phyloP scores from a whole-genome alignment of 2,113 vertebrate species.

The Ptilorrhoa leucosticta region DNA sequence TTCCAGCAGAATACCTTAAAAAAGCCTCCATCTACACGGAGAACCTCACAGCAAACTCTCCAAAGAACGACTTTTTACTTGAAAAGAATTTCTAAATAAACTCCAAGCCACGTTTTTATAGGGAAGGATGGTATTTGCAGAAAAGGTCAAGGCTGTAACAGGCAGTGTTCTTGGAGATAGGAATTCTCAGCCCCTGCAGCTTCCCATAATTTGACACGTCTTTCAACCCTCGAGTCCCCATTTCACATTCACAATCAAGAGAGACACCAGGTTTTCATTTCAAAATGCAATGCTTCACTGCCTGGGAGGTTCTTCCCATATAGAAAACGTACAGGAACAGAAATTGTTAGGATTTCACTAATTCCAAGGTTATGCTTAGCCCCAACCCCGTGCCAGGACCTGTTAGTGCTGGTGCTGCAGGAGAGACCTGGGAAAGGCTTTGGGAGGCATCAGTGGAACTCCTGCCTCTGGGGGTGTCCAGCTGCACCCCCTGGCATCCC shows the following conservation, averaged over 20 bases:
- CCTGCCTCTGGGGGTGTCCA: neutral
- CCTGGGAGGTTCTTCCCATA: neutral
- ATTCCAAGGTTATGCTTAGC: neutral
- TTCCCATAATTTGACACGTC: slow-evolving; percentile 51
- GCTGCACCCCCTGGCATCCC: neutral
- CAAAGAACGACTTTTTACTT: neutral
- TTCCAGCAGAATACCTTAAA: neutral
- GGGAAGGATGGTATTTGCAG: slow-evolving; percentile 54
- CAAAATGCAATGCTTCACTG: neutral
- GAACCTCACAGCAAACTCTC: neutral
- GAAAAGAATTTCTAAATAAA: slow-evolving; percentile 49
- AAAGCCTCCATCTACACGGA: neutral
- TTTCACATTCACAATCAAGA: slow-evolving; percentile 31
- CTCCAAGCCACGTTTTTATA: slow-evolving; percentile 51
- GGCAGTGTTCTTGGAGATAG: slow-evolving; percentile 45
- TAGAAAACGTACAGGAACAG: neutral
- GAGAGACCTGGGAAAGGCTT: neutral
- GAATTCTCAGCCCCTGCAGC: slow-evolving; percentile 55
- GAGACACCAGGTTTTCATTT: slow-evolving; percentile 16
- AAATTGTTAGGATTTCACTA: neutral
- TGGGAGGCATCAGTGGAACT: neutral
- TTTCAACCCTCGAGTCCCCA: slow-evolving; percentile 45
- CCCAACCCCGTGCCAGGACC: neutral
- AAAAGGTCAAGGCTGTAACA: slow-evolving; percentile 44
- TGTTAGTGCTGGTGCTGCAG: neutral